Conservation (phyloP, 2,797 vertebrate genomes). For the Pogoniulus pusillus region DNA sequence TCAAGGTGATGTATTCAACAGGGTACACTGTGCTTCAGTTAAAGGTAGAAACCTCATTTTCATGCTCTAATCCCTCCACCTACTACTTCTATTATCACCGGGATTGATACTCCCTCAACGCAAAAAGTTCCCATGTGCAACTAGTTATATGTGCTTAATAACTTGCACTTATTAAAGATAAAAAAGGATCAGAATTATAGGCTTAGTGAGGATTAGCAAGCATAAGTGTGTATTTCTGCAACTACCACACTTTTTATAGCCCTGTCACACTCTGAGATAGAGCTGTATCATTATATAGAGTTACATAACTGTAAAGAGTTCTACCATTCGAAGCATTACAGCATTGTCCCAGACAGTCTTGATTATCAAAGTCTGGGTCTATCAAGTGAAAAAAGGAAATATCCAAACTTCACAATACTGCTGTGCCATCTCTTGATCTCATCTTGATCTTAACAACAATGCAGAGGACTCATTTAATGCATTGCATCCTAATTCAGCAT, state of each 20-base stretch:
- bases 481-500: too few species aligned
- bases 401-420: not conserved
- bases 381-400: not conserved
- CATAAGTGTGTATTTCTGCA: slow-evolving; percentile 47
- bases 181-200: slow-evolving; percentile 65
- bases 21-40: slow-evolving; percentile 36
- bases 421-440: not conserved
- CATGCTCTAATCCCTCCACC: slow-evolving; percentile 45
- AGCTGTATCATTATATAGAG: slow-evolving; percentile 57
- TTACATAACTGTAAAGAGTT: slow-evolving; percentile 62
- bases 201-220: slow-evolving; percentile 62
- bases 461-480: too few species aligned
- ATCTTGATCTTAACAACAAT: too few species aligned
- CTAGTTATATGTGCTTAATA: slow-evolving; percentile 63
- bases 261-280: slow-evolving; percentile 46
- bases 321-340: slow-evolving; percentile 48
- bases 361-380: slow-evolving; percentile 56
- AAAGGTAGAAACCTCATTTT: slow-evolving; percentile 58
- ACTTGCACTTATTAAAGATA: slow-evolving; percentile 59
- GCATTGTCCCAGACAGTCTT: slow-evolving; percentile 59
- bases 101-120: slow-evolving; percentile 35
- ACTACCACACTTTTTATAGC: slow-evolving; percentile 67
- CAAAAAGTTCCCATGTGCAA: slow-evolving; percentile 52
- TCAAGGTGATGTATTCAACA: slow-evolving; percentile 30
- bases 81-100: slow-evolving; percentile 51